These are phyloP conservation scores for Oostethus manadensis DNA, from an alignment of 2,113 vertebrate genomes.

Conservation along the genomic window DNA sequence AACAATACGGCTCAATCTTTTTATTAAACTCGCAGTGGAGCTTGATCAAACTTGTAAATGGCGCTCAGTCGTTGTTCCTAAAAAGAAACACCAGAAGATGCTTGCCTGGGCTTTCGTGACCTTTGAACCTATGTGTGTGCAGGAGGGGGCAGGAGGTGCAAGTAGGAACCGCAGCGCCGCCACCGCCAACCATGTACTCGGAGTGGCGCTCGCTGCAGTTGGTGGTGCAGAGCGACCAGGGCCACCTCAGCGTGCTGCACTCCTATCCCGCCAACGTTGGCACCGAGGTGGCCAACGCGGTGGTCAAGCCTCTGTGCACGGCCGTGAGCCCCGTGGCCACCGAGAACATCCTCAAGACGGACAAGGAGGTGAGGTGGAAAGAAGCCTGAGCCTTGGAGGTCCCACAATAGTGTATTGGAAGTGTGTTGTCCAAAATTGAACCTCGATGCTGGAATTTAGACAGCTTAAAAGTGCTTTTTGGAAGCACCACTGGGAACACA, in stretches of 20 bases:
- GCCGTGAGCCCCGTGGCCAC: conserved; percentile 79
- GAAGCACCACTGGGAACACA: too few relatives aligned
- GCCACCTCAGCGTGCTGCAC: conserved; percentile 93
- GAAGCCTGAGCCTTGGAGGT: too few relatives aligned
- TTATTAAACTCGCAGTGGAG: too few relatives aligned
- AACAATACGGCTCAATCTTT: too few relatives aligned
- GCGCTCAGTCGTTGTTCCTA: neutral
- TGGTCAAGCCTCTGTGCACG: conserved; percentile 88
- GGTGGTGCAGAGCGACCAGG: conserved; percentile 92
- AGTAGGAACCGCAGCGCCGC: conserved; percentile 50
- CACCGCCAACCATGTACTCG: conserved; percentile 84
- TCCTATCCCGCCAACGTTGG: conserved; percentile 88
- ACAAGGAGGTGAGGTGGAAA: conserved; percentile 84
- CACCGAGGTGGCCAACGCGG: conserved; percentile 89
- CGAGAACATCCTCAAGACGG: conserved; percentile 91
- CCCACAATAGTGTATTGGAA: too few relatives aligned
- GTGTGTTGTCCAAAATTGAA: too few relatives aligned
- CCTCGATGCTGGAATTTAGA: too few relatives aligned
- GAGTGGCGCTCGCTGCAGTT: conserved; percentile 96
- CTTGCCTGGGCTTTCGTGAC: neutral
- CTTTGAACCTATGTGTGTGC: conserved; percentile 23
- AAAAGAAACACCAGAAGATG: neutral
- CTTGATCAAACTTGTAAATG: neutral
- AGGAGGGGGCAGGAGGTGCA: conserved; percentile 64
- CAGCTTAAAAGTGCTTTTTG: too few relatives aligned